Evolutionary conservation across 1,140 invertebrate genomes (phyloP).

Genomic region (Spodoptera frugiperda): DNA sequence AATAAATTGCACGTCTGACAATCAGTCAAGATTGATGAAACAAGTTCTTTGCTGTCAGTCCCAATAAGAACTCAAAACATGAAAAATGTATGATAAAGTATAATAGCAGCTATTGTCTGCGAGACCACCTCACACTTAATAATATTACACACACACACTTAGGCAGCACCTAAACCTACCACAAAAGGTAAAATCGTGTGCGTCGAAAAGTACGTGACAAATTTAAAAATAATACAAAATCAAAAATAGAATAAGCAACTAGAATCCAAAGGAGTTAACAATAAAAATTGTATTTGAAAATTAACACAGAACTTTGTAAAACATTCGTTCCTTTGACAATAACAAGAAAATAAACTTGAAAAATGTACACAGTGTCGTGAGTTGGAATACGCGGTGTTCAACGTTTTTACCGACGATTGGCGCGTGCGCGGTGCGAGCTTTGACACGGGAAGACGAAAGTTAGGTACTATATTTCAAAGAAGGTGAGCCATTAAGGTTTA

Average conservation of each 20-base stretch:
- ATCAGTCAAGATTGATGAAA: slow-evolving; percentile 22
- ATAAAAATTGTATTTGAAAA: slow-evolving; percentile 29
- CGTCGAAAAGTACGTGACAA: slow-evolving; percentile 20
- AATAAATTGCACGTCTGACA: slow-evolving; percentile 22
- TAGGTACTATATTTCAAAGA: slow-evolving; percentile 28
- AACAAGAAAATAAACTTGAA: slow-evolving; percentile 28
- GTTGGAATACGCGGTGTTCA: slow-evolving; percentile 38
- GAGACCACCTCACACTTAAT: not conserved
- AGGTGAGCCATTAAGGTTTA: slow-evolving; percentile 24
- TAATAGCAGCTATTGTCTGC: not conserved
- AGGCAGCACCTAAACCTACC: not conserved
- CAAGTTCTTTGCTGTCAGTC: not conserved
- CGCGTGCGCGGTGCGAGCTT: slow-evolving; percentile 39
- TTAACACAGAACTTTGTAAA: slow-evolving; percentile 31
- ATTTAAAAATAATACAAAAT: slow-evolving; percentile 17
- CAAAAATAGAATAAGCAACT: slow-evolving; percentile 11
- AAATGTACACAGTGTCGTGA: slow-evolving; percentile 14
- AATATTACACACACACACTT: not conserved
- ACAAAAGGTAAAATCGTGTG: slow-evolving; percentile 26
- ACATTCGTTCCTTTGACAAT: slow-evolving; percentile 14
- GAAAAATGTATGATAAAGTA: not conserved
- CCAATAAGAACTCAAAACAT: not conserved
- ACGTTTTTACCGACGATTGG: slow-evolving; percentile 39
- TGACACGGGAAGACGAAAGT: slow-evolving; percentile 19
- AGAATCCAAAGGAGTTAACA: slow-evolving; percentile 15